Conservation (phyloP, 2,113 vertebrate genomes). For the Caloenas nicobarica region DNA sequence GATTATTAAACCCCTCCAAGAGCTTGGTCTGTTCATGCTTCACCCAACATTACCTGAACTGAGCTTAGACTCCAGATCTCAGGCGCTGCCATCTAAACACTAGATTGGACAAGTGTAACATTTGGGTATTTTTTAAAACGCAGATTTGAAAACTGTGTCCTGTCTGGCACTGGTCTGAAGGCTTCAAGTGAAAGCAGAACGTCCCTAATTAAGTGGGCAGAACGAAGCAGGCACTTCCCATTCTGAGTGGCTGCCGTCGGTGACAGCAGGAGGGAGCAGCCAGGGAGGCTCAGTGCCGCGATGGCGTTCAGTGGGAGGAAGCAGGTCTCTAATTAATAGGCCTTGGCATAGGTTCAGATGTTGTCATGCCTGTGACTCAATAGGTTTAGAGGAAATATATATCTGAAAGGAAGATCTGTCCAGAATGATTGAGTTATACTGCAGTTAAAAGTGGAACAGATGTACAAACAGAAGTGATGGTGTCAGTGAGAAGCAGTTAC, state of each 20-base stretch:
- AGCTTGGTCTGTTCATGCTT: background rate
- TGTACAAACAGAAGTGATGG: slow-evolving; percentile 66
- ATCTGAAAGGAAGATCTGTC: slow-evolving; percentile 67
- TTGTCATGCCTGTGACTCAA: slow-evolving; percentile 49
- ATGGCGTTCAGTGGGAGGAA: background rate
- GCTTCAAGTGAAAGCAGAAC: background rate
- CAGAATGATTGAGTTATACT: slow-evolving; percentile 60
- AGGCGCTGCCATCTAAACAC: background rate
- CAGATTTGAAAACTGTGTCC: background rate
- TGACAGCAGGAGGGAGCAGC: background rate
- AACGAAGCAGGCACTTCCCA: background rate
- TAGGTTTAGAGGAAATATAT: slow-evolving; percentile 58
- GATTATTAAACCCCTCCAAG: background rate
- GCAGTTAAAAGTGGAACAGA: slow-evolving; percentile 76
- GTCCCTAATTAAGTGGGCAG: background rate
- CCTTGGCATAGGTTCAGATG: slow-evolving; percentile 57
- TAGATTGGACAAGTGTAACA: background rate
- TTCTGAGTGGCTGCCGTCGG: background rate
- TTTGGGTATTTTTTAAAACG: background rate
- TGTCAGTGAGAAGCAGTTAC: slow-evolving; percentile 73
- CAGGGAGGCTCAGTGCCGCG: background rate
- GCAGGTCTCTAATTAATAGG: slow-evolving; percentile 47
- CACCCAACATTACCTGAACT: rapidly evolving
- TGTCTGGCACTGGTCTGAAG: background rate
- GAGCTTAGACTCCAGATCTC: background rate